Evolutionary conservation across 2,888 invertebrate species (phyloP).

Genomic region (Agrilus mali): DNA sequence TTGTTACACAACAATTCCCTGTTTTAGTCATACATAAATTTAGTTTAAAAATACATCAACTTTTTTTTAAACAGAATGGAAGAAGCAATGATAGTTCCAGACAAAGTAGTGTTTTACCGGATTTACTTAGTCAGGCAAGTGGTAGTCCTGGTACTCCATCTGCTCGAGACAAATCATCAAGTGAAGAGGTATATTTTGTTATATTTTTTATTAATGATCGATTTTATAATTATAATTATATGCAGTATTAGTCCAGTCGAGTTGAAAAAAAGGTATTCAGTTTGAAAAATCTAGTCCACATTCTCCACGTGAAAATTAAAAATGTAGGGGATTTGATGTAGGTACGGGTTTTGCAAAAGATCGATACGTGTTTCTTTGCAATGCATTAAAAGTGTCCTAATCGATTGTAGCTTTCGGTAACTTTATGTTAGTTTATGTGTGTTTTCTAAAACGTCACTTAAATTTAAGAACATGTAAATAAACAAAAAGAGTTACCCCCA

Average conservation of each 20-base stretch:
- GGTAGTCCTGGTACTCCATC: constrained; percentile 71
- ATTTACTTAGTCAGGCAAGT: constrained; percentile 81
- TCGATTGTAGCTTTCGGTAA: too few species aligned
- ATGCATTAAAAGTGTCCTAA: too few species aligned
- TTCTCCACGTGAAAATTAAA: too few species aligned
- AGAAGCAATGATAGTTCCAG: constrained; percentile 50
- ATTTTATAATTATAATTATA: neutral
- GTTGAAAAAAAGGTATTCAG: too few species aligned
- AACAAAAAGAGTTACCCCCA: too few species aligned
- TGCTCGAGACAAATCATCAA: constrained; percentile 82
- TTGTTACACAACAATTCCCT: neutral
- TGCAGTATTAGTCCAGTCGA: constrained; percentile 4
- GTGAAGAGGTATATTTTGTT: constrained; percentile 74
- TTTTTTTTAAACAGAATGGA: constrained; percentile 27
- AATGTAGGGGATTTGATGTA: too few species aligned
- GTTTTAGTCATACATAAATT: neutral
- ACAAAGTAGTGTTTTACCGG: constrained; percentile 88
- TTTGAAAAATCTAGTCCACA: too few species aligned
- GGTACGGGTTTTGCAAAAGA: too few species aligned
- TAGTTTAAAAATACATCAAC: neutral
- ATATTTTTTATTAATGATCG: neutral
- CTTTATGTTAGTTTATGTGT: too few species aligned
- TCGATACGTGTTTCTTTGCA: too few species aligned
- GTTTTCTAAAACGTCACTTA: too few species aligned
- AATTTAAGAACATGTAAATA: too few species aligned